These are phyloP conservation scores for Oceanites oceanicus DNA, from an alignment of 2,113 vertebrate genomes.

Conservation along the genomic window DNA sequence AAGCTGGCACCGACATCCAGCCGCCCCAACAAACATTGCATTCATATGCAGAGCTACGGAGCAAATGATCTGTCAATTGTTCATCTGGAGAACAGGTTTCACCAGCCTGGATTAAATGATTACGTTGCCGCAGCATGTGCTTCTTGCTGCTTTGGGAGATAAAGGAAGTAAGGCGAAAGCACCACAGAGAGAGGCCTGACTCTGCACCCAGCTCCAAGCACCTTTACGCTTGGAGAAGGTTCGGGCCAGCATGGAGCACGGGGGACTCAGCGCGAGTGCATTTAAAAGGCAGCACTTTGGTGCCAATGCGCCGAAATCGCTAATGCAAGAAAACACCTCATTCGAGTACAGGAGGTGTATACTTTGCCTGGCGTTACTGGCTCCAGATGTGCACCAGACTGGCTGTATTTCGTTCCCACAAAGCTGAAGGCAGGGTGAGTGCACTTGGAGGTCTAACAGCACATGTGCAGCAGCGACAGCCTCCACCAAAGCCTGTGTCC, in stretches of 20 bases:
- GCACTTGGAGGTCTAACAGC: not conserved
- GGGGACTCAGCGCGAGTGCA: fast-evolving
- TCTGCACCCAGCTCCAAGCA: not conserved
- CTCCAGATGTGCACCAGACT: not conserved
- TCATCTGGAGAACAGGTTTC: conserved; percentile 58
- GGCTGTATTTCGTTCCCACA: not conserved
- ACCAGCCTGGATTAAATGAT: conserved; percentile 59
- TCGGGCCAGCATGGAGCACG: fast-evolving
- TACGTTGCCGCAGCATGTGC: conserved; percentile 61
- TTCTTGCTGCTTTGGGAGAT: conserved; percentile 52
- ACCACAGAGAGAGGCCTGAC: not conserved
- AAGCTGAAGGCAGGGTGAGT: not conserved
- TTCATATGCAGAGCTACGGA: conserved; percentile 1
- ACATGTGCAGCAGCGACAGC: not conserved
- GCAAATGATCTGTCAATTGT: conserved; percentile 28
- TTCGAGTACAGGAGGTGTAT: not conserved
- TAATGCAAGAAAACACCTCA: conserved; percentile 24
- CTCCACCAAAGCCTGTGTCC: not conserved
- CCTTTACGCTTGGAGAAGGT: not conserved
- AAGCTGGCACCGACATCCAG: not conserved
- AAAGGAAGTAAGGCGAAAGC: conserved; percentile 17
- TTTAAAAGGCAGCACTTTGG: conserved; percentile 16
- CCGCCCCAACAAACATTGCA: conserved; percentile 20
- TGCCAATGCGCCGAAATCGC: not conserved
- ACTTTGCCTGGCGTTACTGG: conserved; percentile 19